Evolutionary conservation across 2,113 vertebrate species (phyloP).

Genomic region (Nycticryphes semicollaris): DNA sequence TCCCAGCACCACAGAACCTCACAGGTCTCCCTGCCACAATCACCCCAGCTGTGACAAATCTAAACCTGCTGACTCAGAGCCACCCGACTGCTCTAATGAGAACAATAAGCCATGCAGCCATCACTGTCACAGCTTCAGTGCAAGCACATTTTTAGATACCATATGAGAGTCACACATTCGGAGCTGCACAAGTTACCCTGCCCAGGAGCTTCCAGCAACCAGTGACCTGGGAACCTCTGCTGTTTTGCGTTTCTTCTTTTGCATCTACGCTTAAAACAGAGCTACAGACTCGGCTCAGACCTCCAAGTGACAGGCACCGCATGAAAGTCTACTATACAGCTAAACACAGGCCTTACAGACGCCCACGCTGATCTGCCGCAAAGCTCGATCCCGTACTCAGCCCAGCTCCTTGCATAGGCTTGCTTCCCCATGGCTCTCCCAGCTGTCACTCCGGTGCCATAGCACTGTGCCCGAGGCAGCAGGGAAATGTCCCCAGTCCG

Average conservation of each 20-base stretch:
- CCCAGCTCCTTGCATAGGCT: background rate
- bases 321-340: background rate
- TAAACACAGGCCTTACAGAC: background rate
- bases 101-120: slow-evolving; percentile 24
- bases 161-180: background rate
- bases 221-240: background rate
- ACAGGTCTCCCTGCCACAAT: background rate
- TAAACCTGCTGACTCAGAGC: slow-evolving; percentile 57
- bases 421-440: background rate
- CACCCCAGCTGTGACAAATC: background rate
- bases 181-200: background rate
- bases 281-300: background rate
- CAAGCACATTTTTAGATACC: background rate
- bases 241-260: background rate
- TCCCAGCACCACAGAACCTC: background rate
- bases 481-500: background rate
- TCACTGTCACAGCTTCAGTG: background rate
- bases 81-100: background rate
- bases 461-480: background rate
- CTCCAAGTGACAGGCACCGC: background rate
- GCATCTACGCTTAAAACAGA: background rate
- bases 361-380: background rate
- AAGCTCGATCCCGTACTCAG: background rate
- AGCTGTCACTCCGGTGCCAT: background rate
- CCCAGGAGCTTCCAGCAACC: background rate